Base-by-base conservation (phyloP, 2,113 vertebrate genomes). In the Rana temporaria region DNA sequence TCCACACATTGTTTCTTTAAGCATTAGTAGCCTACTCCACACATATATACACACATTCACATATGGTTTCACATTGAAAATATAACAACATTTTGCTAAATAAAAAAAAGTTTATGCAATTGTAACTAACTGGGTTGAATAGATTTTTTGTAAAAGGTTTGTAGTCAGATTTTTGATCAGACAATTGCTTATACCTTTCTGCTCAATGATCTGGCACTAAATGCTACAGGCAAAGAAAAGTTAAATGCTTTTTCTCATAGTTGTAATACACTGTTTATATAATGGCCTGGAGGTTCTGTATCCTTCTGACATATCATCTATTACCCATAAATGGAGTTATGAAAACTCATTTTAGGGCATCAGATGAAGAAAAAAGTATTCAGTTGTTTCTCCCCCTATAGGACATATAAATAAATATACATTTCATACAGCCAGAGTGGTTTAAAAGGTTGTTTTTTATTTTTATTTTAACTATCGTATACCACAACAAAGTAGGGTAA, bases 151-250 rank as follows among this genome's bases (percentile, higher is more conserved):
- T 48, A 30, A 56, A 57, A 32, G 55, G 12, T 79, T 59, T 60
- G 17, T 75, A 79, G 67, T 80, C 34, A 70, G 14, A 80, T 68
- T 15, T 59, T 57, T 56, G 30, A 62, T 15, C 48, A 62, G 56
- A 70, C 78, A 81, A 70, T 81, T 60, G 38, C 59, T 72, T 64
- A 72, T 64, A 53, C 34, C 7, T 34, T 81, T 48, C 53, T 59
- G 30, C 78, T 79, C 65, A 69, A n/a, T 60, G 69, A 72, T 80
- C 67, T 81, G 79, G 79, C 57, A 72, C 68, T 81, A 72, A 81
- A 48, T 55, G 68, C 67, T 73, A 55, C 38, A 81, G 79, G 79
- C 69, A 81, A 6, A 63, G 68, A 72, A 81, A 81, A 64, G 68
- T 72, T 52, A 81, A 73, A 81, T 81, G 56, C 57, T 52, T 72